These are phyloP conservation scores for Epinotia demarniana DNA, from an alignment of 2,888 invertebrate species.

Conservation along the genomic window DNA sequence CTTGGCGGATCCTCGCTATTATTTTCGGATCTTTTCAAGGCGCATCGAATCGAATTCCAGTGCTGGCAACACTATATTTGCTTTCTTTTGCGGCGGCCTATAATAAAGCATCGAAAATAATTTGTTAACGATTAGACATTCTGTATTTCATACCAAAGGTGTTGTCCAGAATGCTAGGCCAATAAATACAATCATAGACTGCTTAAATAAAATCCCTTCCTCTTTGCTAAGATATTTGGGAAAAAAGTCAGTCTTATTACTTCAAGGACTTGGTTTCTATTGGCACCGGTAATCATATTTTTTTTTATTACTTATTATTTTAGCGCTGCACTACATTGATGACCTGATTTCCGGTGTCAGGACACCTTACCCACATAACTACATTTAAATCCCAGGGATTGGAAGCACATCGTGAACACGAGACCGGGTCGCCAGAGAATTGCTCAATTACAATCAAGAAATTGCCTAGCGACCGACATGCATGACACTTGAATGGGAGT, in stretches of 20 bases:
- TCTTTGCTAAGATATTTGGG: too few species aligned
- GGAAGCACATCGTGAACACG: conserved; percentile 47
- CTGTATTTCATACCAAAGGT: background rate
- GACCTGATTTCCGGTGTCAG: background rate
- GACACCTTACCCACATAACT: conserved; percentile 1
- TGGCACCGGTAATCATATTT: too few species aligned
- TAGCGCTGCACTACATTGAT: background rate
- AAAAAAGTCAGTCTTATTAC: too few species aligned
- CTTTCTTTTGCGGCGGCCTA: background rate
- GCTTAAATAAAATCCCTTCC: too few species aligned
- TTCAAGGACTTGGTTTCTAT: too few species aligned
- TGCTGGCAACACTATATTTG: too few species aligned
- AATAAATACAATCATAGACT: too few species aligned
- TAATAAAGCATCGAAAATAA: background rate
- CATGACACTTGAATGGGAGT: conserved; percentile 50
- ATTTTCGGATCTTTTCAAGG: too few species aligned
- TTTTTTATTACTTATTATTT: too few species aligned
- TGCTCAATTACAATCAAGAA: conserved; percentile 66
- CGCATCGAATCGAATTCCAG: too few species aligned
- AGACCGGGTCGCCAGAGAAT: conserved; percentile 61
- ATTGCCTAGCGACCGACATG: conserved; percentile 63
- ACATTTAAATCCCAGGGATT: conserved; percentile 48
- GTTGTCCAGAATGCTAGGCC: background rate
- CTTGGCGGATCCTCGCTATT: too few species aligned
- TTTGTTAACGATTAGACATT: background rate